Percentiles rank a stretch among this genome's conserved stretches.
These are phyloP conservation scores for Rhynchonycteris naso DNA, from an alignment of 2,797 vertebrate genomes.

Conservation along the genomic window DNA sequence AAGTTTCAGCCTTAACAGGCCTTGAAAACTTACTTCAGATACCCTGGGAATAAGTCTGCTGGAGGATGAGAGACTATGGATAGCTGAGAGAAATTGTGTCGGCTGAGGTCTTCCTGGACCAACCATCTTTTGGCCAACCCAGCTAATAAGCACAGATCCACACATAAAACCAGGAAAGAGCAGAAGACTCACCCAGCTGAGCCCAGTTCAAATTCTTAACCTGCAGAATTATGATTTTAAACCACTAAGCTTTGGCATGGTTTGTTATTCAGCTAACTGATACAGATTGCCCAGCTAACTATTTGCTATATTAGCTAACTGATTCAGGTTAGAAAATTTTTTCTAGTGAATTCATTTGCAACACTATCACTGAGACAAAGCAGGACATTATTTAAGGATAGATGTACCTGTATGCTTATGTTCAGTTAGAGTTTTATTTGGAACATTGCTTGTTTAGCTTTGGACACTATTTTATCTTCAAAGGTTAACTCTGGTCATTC, in stretches of 20 bases:
- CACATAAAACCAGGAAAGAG: background rate
- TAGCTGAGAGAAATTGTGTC: background rate
- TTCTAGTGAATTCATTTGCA: constrained; percentile 28
- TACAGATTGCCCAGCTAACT: background rate
- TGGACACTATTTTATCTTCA: constrained; percentile 8
- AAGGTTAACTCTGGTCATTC: background rate
- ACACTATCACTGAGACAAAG: background rate
- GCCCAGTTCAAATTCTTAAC: background rate
- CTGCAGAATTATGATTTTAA: background rate
- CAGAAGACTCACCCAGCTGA: background rate
- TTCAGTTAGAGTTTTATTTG: background rate
- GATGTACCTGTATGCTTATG: background rate
- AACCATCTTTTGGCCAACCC: background rate
- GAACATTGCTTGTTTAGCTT: constrained; percentile 37
- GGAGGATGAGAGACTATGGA: background rate
- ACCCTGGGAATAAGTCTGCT: background rate
- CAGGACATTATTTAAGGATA: background rate
- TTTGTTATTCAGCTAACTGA: background rate
- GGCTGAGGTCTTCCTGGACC: background rate
- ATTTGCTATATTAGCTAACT: background rate
- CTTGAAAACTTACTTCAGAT: background rate
- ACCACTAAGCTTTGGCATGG: background rate
- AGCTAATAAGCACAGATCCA: background rate
- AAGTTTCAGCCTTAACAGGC: background rate
- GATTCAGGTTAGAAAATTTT: background rate